Conservation (phyloP, 2,113 vertebrate genomes). For the Pygoscelis antarcticus region DNA sequence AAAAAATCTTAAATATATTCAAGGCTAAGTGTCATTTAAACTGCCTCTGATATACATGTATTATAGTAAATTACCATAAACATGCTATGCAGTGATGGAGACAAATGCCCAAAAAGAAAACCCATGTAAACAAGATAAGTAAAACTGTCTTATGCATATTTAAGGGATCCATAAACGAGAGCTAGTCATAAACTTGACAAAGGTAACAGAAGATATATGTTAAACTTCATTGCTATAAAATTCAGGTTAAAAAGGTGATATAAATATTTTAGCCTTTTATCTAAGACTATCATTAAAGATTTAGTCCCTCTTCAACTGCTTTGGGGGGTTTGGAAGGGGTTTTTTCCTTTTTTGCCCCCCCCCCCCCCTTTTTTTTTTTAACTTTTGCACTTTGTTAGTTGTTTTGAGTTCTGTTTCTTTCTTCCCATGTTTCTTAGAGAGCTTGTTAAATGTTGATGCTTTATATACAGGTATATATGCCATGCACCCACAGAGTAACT, state of each 20-base stretch:
- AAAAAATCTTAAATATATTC: slow-evolving; percentile 69
- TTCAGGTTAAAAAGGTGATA: slow-evolving; percentile 67
- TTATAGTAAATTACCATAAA: slow-evolving; percentile 77
- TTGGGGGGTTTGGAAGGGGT: background rate
- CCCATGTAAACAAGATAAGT: slow-evolving; percentile 73
- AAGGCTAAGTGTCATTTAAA: slow-evolving; percentile 74
- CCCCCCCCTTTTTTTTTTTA: background rate
- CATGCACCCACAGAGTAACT: background rate
- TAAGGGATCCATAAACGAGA: slow-evolving; percentile 69
- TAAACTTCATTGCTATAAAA: slow-evolving; percentile 67
- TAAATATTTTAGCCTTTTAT: slow-evolving; percentile 69
- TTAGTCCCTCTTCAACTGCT: slow-evolving; percentile 17
- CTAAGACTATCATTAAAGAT: slow-evolving; percentile 52
- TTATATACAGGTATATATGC: background rate
- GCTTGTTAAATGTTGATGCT: background rate
- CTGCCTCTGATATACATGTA: slow-evolving; percentile 67
- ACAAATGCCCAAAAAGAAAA: slow-evolving; percentile 72
- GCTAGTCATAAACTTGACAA: slow-evolving; percentile 65
- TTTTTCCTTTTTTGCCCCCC: background rate
- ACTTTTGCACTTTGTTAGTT: background rate
- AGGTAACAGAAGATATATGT: slow-evolving; percentile 66
- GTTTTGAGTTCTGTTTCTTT: background rate
- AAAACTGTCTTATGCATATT: slow-evolving; percentile 76
- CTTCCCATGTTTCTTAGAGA: background rate
- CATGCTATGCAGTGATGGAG: slow-evolving; percentile 61